These are phyloP conservation scores for Thelaira solivaga DNA, from an alignment of 2,888 invertebrate genomes.

Conservation along the genomic window DNA sequence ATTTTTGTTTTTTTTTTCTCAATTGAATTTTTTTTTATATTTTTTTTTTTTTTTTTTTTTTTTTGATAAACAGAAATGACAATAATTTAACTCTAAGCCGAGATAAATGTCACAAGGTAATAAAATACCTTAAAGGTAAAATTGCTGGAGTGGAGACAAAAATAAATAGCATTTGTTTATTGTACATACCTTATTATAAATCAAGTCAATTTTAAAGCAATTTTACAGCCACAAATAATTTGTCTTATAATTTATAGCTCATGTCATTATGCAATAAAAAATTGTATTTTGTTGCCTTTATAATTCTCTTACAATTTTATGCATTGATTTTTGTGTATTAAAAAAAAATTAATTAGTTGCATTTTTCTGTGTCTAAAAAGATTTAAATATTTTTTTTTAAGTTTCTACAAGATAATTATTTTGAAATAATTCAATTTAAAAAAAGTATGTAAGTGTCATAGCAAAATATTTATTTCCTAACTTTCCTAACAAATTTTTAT, in stretches of 20 bases:
- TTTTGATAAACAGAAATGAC: constrained; percentile 10
- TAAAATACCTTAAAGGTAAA: constrained; percentile 13
- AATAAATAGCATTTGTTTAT: not conserved
- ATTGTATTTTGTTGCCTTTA: not conserved
- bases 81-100: constrained; percentile 28
- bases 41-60: not conserved
- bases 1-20: not conserved
- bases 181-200: not conserved
- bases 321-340: not conserved
- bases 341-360: constrained; percentile 20
- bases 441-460: too few species aligned
- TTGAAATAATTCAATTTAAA: too few species aligned
- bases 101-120: constrained; percentile 27
- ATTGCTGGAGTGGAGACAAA: not conserved
- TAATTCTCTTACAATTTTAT: not conserved
- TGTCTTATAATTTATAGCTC: not conserved
- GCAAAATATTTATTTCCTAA: too few species aligned
- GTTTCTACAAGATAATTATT: constrained; percentile 15
- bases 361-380: not conserved
- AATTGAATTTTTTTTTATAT: not conserved
- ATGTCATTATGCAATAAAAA: not conserved
- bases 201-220: not conserved
- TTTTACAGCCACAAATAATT: not conserved
- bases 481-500: too few species aligned
- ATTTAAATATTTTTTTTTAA: not conserved